phyloP scores from a whole-genome alignment of 2,113 vertebrate genomes.

The Epinephelus cyanopodus region DNA sequence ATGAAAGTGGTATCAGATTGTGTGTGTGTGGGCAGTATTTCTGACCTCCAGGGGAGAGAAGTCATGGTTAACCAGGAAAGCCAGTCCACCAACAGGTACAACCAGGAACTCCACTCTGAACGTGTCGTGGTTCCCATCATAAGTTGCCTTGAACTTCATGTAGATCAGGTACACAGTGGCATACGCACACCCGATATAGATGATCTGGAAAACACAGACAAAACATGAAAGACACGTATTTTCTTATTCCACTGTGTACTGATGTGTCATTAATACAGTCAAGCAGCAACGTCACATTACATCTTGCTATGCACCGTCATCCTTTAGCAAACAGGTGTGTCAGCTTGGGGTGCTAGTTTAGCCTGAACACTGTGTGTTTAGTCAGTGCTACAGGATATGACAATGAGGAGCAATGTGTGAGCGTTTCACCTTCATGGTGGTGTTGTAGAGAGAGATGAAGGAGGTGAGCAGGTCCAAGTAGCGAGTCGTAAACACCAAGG shows the following conservation, averaged over 20 bases:
- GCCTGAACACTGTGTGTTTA: background rate
- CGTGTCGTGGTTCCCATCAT: constrained; percentile 98
- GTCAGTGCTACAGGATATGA: constrained; percentile 2
- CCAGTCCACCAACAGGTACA: constrained; percentile 94
- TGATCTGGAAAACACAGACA: constrained; percentile 83
- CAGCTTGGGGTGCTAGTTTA: accelerated
- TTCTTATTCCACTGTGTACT: too few species aligned
- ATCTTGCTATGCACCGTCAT: background rate
- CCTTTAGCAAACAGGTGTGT: constrained; percentile 60
- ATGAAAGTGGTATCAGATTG: background rate
- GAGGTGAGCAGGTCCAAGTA: constrained; percentile 98
- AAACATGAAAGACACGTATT: background rate
- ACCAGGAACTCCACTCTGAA: constrained; percentile 98
- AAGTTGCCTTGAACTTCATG: constrained; percentile 97
- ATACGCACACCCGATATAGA: constrained; percentile 96
- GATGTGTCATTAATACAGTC: background rate
- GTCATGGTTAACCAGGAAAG: constrained; percentile 97
- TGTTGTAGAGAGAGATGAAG: constrained; percentile 99
- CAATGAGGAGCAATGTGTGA: background rate
- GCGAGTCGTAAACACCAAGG: constrained; percentile 97
- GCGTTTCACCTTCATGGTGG: constrained; percentile 94
- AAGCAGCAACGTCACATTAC: background rate
- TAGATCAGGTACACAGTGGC: constrained; percentile 98
- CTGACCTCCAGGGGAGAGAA: constrained; percentile 98
- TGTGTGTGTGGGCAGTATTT: background rate